These are phyloP conservation scores for Heliconius cydno DNA, from an alignment of 2,888 invertebrate genomes.

Conservation along the genomic window DNA sequence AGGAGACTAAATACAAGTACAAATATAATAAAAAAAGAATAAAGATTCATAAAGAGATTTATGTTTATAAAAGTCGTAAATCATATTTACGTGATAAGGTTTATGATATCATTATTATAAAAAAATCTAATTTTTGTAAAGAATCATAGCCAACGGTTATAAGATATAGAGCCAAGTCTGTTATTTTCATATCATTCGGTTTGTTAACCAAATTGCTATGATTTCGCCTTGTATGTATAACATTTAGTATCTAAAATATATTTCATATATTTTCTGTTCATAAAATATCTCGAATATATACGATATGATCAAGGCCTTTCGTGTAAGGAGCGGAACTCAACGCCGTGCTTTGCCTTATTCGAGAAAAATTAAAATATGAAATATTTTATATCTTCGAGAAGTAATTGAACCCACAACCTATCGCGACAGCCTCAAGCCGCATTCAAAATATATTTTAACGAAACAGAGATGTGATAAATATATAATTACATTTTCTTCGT, in stretches of 20 bases:
- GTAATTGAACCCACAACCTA: neutral
- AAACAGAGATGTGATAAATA: neutral
- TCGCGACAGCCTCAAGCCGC: neutral
- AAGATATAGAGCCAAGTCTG: neutral
- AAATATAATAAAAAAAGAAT: neutral
- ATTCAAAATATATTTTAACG: too few relatives aligned
- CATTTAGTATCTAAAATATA: too few relatives aligned
- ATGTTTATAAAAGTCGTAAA: neutral
- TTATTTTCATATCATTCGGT: conserved; percentile 2
- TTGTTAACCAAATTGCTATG: neutral
- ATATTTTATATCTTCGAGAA: neutral
- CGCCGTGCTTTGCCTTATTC: neutral
- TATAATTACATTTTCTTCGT: neutral
- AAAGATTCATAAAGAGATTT: neutral
- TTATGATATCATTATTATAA: conserved; percentile 6
- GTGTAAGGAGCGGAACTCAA: neutral
- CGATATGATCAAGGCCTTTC: too few relatives aligned
- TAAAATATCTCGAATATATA: too few relatives aligned
- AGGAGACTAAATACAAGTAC: neutral
- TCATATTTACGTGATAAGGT: conserved; percentile 4
- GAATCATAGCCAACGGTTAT: neutral
- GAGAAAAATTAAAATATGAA: neutral
- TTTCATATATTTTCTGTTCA: too few relatives aligned
- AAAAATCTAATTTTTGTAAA: neutral
- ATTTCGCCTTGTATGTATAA: too few relatives aligned